Evolutionary conservation across 2,888 invertebrate species (phyloP).

Genomic region (Aporophyla lueneburgensis): DNA sequence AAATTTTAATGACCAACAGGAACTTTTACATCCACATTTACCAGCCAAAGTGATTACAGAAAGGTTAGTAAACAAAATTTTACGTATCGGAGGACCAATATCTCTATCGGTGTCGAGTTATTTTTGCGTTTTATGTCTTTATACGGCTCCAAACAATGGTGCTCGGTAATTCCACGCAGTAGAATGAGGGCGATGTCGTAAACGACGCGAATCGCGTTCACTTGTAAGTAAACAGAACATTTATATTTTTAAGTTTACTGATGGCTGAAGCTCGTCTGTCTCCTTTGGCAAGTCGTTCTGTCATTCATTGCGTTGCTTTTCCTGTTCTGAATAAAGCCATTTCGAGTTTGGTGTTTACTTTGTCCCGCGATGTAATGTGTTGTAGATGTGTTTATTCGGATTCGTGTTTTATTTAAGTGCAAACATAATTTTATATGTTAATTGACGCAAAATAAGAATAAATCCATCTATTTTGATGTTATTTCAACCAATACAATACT

Average conservation of each 20-base stretch:
- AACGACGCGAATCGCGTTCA: constrained; percentile 61
- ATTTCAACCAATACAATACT: neutral
- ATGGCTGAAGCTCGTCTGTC: constrained; percentile 40
- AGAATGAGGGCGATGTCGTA: constrained; percentile 63
- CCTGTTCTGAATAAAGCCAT: constrained; percentile 32
- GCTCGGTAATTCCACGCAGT: constrained; percentile 65
- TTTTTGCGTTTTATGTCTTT: constrained; percentile 69
- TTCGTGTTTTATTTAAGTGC: neutral
- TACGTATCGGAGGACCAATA: constrained; percentile 65
- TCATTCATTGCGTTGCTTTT: constrained; percentile 46
- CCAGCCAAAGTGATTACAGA: constrained; percentile 58
- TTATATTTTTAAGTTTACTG: constrained; percentile 68
- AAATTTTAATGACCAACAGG: constrained; percentile 53
- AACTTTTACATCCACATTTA: constrained; percentile 53
- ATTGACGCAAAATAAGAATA: neutral
- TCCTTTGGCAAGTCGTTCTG: constrained; percentile 43
- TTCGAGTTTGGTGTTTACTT: constrained; percentile 36
- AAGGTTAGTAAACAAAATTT: constrained; percentile 61
- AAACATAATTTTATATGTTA: neutral
- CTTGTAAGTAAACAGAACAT: constrained; percentile 65
- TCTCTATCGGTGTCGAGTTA: constrained; percentile 65
- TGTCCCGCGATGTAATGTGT: constrained; percentile 11
- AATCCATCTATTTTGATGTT: neutral
- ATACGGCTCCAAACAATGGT: constrained; percentile 68
- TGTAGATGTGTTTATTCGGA: neutral